These are phyloP conservation scores for Grantiella picta DNA, from an alignment of 2,113 vertebrate genomes.

Conservation along the genomic window DNA sequence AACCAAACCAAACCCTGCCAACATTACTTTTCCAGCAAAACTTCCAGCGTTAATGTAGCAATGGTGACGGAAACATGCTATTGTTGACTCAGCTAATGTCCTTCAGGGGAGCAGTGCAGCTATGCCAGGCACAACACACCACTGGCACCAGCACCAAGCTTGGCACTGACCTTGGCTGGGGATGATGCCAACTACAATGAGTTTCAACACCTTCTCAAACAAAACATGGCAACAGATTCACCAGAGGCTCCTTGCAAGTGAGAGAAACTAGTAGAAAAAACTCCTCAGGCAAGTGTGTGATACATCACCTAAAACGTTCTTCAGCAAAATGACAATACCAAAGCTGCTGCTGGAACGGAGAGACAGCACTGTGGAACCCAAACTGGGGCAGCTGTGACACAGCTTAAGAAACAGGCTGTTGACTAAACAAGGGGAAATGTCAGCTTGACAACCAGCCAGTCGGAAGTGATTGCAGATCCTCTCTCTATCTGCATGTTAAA, in stretches of 20 bases:
- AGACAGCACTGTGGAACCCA: not conserved
- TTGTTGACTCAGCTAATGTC: slow-evolving; percentile 27
- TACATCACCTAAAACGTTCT: not conserved
- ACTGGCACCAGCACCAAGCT: not conserved
- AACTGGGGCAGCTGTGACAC: not conserved
- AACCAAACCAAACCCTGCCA: not conserved
- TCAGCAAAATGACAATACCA: not conserved
- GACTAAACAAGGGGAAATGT: not conserved
- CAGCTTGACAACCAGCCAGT: not conserved
- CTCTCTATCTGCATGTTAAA: not conserved
- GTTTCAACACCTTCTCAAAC: slow-evolving; percentile 10
- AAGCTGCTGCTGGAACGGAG: not conserved
- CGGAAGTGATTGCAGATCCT: not conserved
- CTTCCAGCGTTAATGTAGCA: not conserved
- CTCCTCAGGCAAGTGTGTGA: not conserved
- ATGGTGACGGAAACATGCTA: not conserved
- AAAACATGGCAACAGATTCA: not conserved
- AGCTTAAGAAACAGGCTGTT: not conserved
- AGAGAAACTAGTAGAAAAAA: not conserved
- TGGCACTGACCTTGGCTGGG: not conserved
- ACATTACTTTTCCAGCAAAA: slow-evolving; percentile 36
- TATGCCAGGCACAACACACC: slow-evolving; percentile 34
- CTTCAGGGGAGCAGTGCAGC: not conserved
- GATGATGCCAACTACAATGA: not conserved
- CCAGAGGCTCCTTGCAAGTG: not conserved